Evolutionary conservation across 2,888 invertebrate genomes (phyloP), one percentile per base, ranked within the genome.

Genomic region (Drosophila anomelani): DNA sequence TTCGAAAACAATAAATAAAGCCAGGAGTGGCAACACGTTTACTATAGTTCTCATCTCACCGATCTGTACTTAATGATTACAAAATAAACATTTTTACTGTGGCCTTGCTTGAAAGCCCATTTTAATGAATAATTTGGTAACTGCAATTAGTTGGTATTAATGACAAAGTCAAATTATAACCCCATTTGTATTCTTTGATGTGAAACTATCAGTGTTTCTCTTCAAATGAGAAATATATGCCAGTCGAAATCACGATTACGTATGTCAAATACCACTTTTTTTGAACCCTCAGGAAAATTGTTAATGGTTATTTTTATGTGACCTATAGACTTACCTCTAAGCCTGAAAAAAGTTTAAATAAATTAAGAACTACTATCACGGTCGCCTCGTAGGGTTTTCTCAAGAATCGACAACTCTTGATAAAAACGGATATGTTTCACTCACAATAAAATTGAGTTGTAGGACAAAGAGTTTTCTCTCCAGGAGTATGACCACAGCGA

Each of bases 211-310:
- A n/a, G 8, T 8, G 10, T 9, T n/a, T 43, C 4, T 61, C 61
- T 32, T 61, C 39, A 12, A 63, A 63, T 3, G 63, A 39, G 39
- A 61, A 61, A 13, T 39, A 34, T 17, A 61, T 46, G 32, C 32
- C 46, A 3, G 47, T 47, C n/a, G 39, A 63, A n/a, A 63, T 20
- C 2, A 29, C 15, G 3, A 53, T n/a, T 12, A n/a, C 15, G 38
- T 38, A 20, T 5, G 20, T 5, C 12, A 20, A 1, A 32, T 60
- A 60, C 61, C 62, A 60, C 10, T 63, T 63, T 13, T 32, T 32
- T n/a, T 17, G 10, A 23, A 23, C 34, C 34, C 57, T 57, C 4
- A 6, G 26, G 8, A 20, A 39, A 8, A 34, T 5, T 2, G 8
- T 32, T 8, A 5, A 12, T 8, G 13, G 9, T n/a, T n/a, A 57